Conservation (phyloP, 2,888 invertebrate genomes). For the Galerucella pusilla region DNA sequence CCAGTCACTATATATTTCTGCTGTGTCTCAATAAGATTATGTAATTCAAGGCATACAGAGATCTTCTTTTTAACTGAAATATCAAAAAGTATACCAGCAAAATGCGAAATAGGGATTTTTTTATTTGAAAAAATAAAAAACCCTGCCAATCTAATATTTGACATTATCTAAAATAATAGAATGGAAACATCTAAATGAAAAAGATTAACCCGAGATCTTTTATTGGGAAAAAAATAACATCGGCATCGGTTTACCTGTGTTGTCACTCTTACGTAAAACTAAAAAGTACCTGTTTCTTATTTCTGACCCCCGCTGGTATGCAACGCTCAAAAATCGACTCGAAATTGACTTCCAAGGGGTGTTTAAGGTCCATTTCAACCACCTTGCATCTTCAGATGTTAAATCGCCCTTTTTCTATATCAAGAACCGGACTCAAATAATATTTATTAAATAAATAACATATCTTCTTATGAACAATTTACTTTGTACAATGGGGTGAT, state of each 20-base stretch:
- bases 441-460: conserved; percentile 11
- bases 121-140: too few species aligned
- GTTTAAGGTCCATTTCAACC: conserved; percentile 60
- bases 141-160: conserved; percentile 23
- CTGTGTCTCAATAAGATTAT: background rate
- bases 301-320: conserved; percentile 55
- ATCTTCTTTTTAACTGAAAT: background rate
- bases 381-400: conserved; percentile 60
- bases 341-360: conserved; percentile 57
- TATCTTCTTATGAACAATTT: background rate
- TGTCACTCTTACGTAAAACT: conserved; percentile 45
- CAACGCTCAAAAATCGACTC: conserved; percentile 51
- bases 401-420: conserved; percentile 55
- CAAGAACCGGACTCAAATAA: conserved; percentile 27
- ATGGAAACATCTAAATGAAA: conserved; percentile 29
- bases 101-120: too few species aligned
- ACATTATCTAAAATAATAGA: conserved; percentile 26
- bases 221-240: conserved; percentile 14
- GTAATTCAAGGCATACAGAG: background rate
- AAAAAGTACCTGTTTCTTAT: conserved; percentile 49
- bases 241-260: conserved; percentile 45
- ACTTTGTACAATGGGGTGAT: background rate
- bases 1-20: conserved; percentile 5
- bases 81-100: too few species aligned
- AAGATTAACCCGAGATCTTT: conserved; percentile 25